Evolutionary conservation across 64 coral and sea anemone species (phyloP).

Genomic region (Catalaphyllia jardinei): DNA sequence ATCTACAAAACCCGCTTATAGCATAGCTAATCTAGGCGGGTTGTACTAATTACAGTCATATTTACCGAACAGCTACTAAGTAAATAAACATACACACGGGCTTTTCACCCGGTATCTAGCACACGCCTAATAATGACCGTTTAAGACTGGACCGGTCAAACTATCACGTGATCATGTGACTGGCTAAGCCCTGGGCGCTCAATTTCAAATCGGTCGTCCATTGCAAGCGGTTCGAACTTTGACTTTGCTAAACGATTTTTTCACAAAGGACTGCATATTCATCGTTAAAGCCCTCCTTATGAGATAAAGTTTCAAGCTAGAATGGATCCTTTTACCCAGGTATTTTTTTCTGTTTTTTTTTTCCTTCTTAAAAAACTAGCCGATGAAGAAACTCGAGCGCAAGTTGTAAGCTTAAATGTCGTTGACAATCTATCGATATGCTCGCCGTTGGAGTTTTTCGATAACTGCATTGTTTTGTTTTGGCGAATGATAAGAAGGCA

Average conservation of each 20-base stretch:
- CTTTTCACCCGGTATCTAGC: too few species aligned
- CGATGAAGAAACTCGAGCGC: background rate
- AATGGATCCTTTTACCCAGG: slow-evolving; percentile 58
- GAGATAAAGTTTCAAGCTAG: background rate
- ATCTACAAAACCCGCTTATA: too few species aligned
- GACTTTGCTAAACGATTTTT: background rate
- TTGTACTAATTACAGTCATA: too few species aligned
- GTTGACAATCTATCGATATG: background rate
- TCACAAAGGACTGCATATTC: background rate
- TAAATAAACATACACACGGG: too few species aligned
- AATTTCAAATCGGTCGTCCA: slow-evolving; percentile 31
- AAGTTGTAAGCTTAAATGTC: background rate
- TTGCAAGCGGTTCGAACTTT: slow-evolving; percentile 39
- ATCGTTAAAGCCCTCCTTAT: background rate
- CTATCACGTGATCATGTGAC: slow-evolving; percentile 47
- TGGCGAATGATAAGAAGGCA: background rate
- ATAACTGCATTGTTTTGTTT: background rate
- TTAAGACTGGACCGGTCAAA: background rate
- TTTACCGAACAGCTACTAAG: too few species aligned
- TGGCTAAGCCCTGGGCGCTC: background rate
- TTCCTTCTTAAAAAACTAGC: background rate
- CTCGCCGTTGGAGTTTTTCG: background rate
- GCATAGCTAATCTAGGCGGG: too few species aligned
- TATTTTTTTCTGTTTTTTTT: background rate
- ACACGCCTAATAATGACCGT: background rate